These are phyloP conservation scores for Cantharis rustica DNA, from an alignment of 2,888 invertebrate species.

Conservation along the genomic window DNA sequence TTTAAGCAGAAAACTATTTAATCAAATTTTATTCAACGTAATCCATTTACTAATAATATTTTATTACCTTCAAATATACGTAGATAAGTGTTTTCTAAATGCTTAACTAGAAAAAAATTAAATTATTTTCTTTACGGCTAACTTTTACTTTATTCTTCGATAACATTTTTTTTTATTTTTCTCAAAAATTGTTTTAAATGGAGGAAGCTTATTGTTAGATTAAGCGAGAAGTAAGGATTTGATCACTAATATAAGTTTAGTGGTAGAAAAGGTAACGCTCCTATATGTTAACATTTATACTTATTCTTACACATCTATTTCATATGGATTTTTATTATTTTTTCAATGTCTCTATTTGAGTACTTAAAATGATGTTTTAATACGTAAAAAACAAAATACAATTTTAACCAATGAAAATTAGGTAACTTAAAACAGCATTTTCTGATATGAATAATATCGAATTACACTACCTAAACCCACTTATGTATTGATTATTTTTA, in stretches of 20 bases:
- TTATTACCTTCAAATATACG: not conserved
- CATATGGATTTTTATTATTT: not conserved
- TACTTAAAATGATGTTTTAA: not conserved
- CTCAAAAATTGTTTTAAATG: not conserved
- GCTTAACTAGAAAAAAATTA: not conserved
- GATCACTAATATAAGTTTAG: not conserved
- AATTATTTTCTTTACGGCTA: not conserved
- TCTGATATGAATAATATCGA: no score
- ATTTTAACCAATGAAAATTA: no score
- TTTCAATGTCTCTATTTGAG: not conserved
- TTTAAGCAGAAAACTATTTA: no score
- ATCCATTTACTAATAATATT: not conserved
- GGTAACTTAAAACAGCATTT: no score
- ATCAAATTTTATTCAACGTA: not conserved
- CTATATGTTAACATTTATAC: not conserved
- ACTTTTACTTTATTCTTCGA: not conserved
- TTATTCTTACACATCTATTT: not conserved
- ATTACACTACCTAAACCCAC: no score
- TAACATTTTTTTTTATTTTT: not conserved
- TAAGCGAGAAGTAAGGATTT: not conserved
- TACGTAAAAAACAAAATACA: no score
- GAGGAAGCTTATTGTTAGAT: not conserved
- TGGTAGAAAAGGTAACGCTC: not conserved
- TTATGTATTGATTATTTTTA: no score
- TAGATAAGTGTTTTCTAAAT: not conserved